Percentiles rank a stretch among this genome's conserved stretches.
These are phyloP conservation scores for Cervus canadensis DNA, from an alignment of 2,113 vertebrate species.

Conservation along the genomic window DNA sequence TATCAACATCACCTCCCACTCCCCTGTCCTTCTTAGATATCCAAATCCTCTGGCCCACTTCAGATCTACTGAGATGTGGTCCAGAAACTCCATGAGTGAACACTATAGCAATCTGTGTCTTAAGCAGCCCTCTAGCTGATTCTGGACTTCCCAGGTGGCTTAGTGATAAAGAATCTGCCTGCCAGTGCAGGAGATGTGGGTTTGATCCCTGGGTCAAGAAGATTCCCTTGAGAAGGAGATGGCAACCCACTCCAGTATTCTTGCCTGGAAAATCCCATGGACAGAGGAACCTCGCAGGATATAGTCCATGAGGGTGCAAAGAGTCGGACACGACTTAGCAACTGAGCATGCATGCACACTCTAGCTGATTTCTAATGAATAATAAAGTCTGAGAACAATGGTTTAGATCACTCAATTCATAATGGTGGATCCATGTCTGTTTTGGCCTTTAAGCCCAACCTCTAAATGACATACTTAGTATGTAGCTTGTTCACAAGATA, in stretches of 20 bases:
- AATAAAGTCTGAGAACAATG: background rate
- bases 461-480: background rate
- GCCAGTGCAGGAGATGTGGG: background rate
- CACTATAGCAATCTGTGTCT: background rate
- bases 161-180: background rate
- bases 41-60: background rate
- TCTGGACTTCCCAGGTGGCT: background rate
- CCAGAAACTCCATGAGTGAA: background rate
- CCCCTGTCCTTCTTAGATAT: background rate
- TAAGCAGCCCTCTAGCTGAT: background rate
- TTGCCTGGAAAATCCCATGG: background rate
- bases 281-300: background rate
- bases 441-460: background rate
- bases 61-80: background rate
- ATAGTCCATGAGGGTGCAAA: background rate
- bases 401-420: background rate
- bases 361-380: background rate
- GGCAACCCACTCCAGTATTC: background rate
- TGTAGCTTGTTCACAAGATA: background rate
- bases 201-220: accelerated
- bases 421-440: background rate
- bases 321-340: background rate
- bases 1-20: no score
- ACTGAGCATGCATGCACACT: background rate
- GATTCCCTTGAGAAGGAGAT: background rate